Base-by-base conservation (phyloP, 30 jellyfish, hydroid and myxozoan species). In the Aurelia sp. region DNA sequence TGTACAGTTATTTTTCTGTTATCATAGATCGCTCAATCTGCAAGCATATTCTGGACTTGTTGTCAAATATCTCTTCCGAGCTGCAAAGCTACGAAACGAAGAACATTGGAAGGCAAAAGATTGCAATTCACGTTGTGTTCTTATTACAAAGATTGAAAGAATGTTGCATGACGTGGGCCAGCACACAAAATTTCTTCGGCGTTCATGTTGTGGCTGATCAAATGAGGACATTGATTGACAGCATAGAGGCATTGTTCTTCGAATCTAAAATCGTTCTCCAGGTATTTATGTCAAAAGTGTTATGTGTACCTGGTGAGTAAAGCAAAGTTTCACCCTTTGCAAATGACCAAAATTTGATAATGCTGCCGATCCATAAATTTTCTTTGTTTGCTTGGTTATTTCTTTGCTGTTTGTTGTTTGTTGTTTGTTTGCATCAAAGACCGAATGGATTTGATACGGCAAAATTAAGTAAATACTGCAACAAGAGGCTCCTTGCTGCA, bases 81-180 rank as follows among this genome's bases (percentile, higher is more conserved):
- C 35, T 41, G 8, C 44, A 17, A 11, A 4, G 4, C 47, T 41
- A 47, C 19, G 67, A 30, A 72, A 66, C 20, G 41, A 72, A 12
- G 18, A 3, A 48, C 30, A 10, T 12, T 72, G 68, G 31, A n/a
- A 13, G 44, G 67, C 53, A 62, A 27, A 76, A 59, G 77, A n/a
- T 31, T n/a, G 21, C 69, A 44, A 41, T 61, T 30, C 63, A 20
- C n/a, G 22, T 76, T 33, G 69, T 75, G 10, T 47, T 76, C 6
- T 63, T 76, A 35, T 15, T 76, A 78, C 31, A 63, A 15, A 30
- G 35, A 9, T 40, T 76, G 20, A 30, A 22, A 27, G 87, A 76
- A 60, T 76, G 77, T 20, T 74, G 76, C 41, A 63, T 16, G 41
- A 35, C 77, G 12, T 76, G 87, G 87, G 87, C 66, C 5, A 61